Percentiles rank a stretch among this genome's conserved stretches.
These are phyloP conservation scores for Conops quadrifasciatus DNA, from an alignment of 2,888 invertebrate genomes.

Conservation along the genomic window DNA sequence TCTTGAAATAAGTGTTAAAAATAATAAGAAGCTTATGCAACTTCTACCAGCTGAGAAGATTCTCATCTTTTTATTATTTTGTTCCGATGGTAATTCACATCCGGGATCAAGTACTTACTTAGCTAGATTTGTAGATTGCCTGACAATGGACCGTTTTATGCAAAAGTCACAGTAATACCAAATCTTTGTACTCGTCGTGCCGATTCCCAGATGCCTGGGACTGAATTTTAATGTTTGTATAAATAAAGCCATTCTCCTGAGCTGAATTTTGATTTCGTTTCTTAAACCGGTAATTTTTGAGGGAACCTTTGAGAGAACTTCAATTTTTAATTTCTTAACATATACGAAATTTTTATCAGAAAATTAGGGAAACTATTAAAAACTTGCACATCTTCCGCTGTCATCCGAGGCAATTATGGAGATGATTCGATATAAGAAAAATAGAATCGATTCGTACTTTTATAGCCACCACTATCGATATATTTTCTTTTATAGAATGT, in stretches of 20 bases:
- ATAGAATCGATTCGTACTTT: too few relatives aligned
- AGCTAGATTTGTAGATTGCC: conserved; percentile 50
- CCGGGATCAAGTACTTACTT: conserved; percentile 47
- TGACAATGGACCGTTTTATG: conserved; percentile 49
- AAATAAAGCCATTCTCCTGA: conserved; percentile 50
- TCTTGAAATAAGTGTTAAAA: too few relatives aligned
- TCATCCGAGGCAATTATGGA: conserved; percentile 4
- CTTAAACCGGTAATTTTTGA: neutral
- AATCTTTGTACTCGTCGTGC: conserved; percentile 31
- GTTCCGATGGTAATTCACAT: neutral
- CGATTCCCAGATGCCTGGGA: conserved; percentile 47
- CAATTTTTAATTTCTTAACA: conserved; percentile 15
- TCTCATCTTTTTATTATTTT: too few relatives aligned
- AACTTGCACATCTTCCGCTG: conserved; percentile 16
- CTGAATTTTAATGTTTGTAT: conserved; percentile 48
- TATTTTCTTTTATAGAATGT: too few relatives aligned
- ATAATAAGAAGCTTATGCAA: conserved; percentile 50
- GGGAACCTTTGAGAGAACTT: neutral
- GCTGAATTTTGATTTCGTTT: conserved; percentile 14
- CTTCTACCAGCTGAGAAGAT: conserved; percentile 7
- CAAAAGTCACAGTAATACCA: conserved; percentile 50
- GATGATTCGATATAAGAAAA: neutral
- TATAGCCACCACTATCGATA: too few relatives aligned
- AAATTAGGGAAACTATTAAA: conserved; percentile 11
- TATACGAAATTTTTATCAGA: conserved; percentile 22